A percentile compares a stretch with the other conserved stretches of the same genome.
phyloP scores from a whole-genome alignment of 2,113 vertebrate species.

The Danionella cerebrum region DNA sequence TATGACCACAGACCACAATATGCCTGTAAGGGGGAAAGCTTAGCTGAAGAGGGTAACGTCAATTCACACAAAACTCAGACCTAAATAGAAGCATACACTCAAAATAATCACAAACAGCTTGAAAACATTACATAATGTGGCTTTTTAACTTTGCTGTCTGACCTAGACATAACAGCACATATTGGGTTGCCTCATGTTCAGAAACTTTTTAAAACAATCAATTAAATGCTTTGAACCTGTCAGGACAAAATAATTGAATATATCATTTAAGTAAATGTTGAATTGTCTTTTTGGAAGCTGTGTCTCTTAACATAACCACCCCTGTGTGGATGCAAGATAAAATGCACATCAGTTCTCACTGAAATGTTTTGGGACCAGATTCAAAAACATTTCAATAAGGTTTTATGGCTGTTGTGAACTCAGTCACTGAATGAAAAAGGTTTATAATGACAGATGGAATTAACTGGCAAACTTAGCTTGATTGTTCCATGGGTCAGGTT shows the following conservation, averaged over 20 bases:
- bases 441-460: conserved; percentile 41
- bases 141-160: conserved; percentile 39
- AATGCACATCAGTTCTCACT: conserved; percentile 58
- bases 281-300: conserved; percentile 37
- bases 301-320: conserved; percentile 56
- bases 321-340: conserved; percentile 56
- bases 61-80: conserved; percentile 58
- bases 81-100: conserved; percentile 53
- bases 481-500: conserved; percentile 31
- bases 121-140: conserved; percentile 53
- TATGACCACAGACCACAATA: conserved; percentile 99
- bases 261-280: conserved; percentile 31
- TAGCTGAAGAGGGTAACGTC: conserved; percentile 60
- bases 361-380: conserved; percentile 44
- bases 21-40: conserved; percentile 78
- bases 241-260: conserved; percentile 47
- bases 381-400: conserved; percentile 52
- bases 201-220: conserved; percentile 62
- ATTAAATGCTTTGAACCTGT: conserved; percentile 56
- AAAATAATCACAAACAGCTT: conserved; percentile 52
- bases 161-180: conserved; percentile 46
- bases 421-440: conserved; percentile 34
- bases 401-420: conserved; percentile 53
- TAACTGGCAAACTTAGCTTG: conserved; percentile 34
- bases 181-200: conserved; percentile 51